Evolutionary conservation across 2,888 invertebrate species (phyloP).

Genomic region (Microctonus hyperodae): DNA sequence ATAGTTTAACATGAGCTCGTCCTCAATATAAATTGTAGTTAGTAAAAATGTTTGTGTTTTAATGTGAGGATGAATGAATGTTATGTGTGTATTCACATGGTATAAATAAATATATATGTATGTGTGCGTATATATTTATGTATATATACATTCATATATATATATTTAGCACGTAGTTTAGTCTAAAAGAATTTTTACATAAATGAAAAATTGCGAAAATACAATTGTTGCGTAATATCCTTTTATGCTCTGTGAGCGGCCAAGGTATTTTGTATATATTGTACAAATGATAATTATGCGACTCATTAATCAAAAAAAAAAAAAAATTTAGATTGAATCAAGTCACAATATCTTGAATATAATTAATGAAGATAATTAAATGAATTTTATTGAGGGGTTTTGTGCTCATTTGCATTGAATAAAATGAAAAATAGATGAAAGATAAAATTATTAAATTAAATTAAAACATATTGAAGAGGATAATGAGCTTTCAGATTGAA

Average conservation of each 20-base stretch:
- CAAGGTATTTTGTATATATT: constrained; percentile 53
- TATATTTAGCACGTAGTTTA: not conserved
- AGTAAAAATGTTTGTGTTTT: too few species aligned
- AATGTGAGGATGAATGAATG: too few species aligned
- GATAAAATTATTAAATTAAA: too few species aligned
- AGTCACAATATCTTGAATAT: not conserved
- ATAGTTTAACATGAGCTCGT: too few species aligned
- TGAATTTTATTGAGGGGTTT: not conserved
- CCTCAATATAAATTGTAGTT: too few species aligned
- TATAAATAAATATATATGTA: not conserved
- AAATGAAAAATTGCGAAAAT: constrained; percentile 7
- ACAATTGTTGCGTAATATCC: constrained; percentile 30
- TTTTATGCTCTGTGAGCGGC: constrained; percentile 40
- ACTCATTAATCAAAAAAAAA: constrained; percentile 21
- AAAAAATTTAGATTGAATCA: constrained; percentile 1
- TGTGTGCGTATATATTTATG: not conserved
- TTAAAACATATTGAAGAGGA: too few species aligned
- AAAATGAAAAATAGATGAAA: too few species aligned
- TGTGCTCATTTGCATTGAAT: too few species aligned
- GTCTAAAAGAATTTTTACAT: constrained; percentile 20
- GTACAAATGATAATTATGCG: constrained; percentile 52
- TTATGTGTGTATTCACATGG: too few species aligned
- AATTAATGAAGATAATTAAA: not conserved
- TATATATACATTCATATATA: constrained; percentile 1
- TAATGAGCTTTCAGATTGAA: too few species aligned